Base-by-base conservation (phyloP, 1,140 invertebrate genomes). In the Drosophila funebris region DNA sequence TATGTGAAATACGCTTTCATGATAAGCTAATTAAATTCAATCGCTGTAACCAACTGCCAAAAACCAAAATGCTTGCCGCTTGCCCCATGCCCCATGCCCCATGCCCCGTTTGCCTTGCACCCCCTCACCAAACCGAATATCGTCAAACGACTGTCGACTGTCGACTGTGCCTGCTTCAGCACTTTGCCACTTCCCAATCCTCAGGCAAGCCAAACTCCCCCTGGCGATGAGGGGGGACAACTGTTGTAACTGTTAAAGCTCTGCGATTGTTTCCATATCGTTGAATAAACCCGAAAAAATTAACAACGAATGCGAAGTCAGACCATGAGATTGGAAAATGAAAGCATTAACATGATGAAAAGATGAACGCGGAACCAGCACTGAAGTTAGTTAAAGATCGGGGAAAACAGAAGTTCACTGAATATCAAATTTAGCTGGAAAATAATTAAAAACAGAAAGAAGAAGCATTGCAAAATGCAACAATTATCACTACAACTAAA, bases 21-120 rank as follows among this genome's bases (percentile, higher is more conserved):
- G 83, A 87, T 87, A 87, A 87, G 82, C 82, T 87, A 88, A 87
- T 87, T 87, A 87, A 87, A 88, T 87, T 87, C 83, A 87, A 87
- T 87, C 82, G 82, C 82, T 81, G 82, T 85, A 87, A 78, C 82
- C 83, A 79, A 77, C 81, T 85, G 43, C 77, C 78, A 78, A 85
- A 80, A 85, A 81, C 82, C 78, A 41, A 87, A 85, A 72, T 75
- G 69, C 54, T 36, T 39, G 62, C 44, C 9, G 13, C n/a, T 20
- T 7, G 1, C 24, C 14, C 7, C 14, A 20, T 18, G 1, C 27
- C 24, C 16, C 13, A 37, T 9, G 14, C 24, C 11, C 4, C 39
- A n/a, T n/a, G n/a, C n/a, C n/a, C n/a, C n/a, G n/a, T n/a, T n/a
- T n/a, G n/a, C n/a, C n/a, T n/a, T 22, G 6, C n/a, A 24, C 16